Base-by-base conservation (phyloP, 2,888 invertebrate genomes). In the Parochlus steinenii region DNA sequence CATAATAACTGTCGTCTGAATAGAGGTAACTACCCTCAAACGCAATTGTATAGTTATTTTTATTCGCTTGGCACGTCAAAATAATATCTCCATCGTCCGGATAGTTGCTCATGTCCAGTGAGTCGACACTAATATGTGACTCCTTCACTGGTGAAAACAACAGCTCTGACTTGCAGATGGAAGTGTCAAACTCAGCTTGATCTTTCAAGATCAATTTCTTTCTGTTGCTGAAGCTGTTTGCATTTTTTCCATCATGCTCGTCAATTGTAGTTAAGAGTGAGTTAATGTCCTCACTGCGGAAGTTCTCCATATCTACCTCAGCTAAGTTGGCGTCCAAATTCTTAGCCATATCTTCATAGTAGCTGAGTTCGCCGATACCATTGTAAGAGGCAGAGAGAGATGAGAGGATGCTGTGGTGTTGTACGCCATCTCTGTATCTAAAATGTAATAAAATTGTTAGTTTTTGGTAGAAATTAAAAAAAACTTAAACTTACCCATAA, bases 271-370 rank as follows among this genome's bases (percentile, higher is more conserved):
- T 77, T 42, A 89, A 69, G 49, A 86, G 64, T 44, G 82, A 81
- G 53, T 85, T 83, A 47, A 90, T 89, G 52, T 90, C 89, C 60
- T 87, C 82, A 15, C 86, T 81, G 45, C 79, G 73, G 61, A 89
- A 89, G 56, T 85, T 83, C 59, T 90, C 89, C 80, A 90, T 90
- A 60, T 90, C 90, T 38, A 87, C 86, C 61, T 90, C 86, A 26
- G 90, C 90, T 49, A 90, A 69, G 59, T 89, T 89, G 41, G 86
- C 87, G 61, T 90, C 89, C 61, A 89, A 69, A 56, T 87, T 85
- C 54, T 82, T 71, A 24, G 86, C 76, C 51, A 87, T 63, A 53
- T 82, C 82, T 58, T 87, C 85, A 57, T 87, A 85, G 50, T 81
- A 79, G 27, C 69, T 67, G 42, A 71, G 58, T 47, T 70, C 71